phyloP scores from a whole-genome alignment of 2,113 vertebrate species.

The Caloenas nicobarica region DNA sequence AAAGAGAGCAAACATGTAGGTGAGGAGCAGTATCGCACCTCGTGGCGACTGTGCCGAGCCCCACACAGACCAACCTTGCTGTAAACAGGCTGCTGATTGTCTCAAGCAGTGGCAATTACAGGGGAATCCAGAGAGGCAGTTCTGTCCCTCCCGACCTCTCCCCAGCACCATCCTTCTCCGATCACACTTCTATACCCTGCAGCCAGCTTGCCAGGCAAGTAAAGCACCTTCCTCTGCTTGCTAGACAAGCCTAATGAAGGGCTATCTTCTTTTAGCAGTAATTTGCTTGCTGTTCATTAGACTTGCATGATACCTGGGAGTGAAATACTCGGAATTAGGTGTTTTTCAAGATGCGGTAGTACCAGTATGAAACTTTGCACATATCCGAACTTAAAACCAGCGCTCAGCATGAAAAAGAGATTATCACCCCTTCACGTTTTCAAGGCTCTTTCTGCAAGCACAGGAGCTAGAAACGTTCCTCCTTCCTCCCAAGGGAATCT shows the following conservation, averaged over 20 bases:
- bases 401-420: neutral
- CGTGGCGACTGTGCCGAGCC: neutral
- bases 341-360: neutral
- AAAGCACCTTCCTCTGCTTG: neutral
- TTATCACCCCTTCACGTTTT: neutral
- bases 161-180: neutral
- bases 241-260: neutral
- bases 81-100: neutral
- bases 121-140: neutral
- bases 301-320: neutral
- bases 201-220: neutral
- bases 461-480: neutral
- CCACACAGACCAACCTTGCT: neutral
- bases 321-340: neutral
- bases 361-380: neutral
- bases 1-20: fast-evolving
- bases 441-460: neutral
- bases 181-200: neutral
- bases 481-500: neutral
- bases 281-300: neutral
- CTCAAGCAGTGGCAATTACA: neutral
- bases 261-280: neutral
- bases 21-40: neutral
- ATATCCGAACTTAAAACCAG: neutral
- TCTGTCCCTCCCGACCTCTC: neutral